phyloP scores from a whole-genome alignment of 2,888 invertebrate species.

The Ophion slaviceki region DNA sequence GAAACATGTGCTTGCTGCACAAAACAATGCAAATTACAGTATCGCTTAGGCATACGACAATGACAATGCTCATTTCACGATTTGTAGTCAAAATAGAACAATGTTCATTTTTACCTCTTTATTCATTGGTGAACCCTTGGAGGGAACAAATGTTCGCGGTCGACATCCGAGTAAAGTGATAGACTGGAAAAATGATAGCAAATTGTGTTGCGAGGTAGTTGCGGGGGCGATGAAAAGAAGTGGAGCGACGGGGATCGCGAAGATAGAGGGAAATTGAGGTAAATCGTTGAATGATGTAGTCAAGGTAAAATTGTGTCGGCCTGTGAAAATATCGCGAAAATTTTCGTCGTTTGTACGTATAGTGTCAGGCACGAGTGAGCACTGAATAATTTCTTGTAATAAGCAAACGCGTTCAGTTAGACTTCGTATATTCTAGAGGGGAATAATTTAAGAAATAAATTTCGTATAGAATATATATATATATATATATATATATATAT shows the following conservation, averaged over 20 bases:
- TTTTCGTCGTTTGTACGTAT: slow-evolving; percentile 15
- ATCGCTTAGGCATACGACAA: neutral
- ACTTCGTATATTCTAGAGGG: neutral
- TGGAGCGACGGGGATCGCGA: neutral
- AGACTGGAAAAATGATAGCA: slow-evolving; percentile 36
- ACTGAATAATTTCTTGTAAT: neutral
- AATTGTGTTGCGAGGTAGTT: slow-evolving; percentile 29
- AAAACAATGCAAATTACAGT: neutral
- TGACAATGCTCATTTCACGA: slow-evolving; percentile 7
- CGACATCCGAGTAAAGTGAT: neutral
- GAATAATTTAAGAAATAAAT: neutral
- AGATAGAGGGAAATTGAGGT: slow-evolving; percentile 5
- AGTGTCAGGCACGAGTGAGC: neutral
- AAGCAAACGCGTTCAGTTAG: neutral
- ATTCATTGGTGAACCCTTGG: neutral
- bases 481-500: no score
- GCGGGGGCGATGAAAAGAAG: slow-evolving; percentile 16
- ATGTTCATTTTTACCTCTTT: neutral
- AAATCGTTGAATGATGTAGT: slow-evolving; percentile 7
- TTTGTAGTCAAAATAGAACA: neutral
- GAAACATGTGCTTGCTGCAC: neutral
- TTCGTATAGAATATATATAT: neutral
- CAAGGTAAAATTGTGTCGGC: slow-evolving; percentile 35
- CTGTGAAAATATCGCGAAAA: slow-evolving; percentile 30
- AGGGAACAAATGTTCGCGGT: slow-evolving; percentile 29